Conservation (phyloP, 2,113 vertebrate genomes). For the Asarcornis scutulata region DNA sequence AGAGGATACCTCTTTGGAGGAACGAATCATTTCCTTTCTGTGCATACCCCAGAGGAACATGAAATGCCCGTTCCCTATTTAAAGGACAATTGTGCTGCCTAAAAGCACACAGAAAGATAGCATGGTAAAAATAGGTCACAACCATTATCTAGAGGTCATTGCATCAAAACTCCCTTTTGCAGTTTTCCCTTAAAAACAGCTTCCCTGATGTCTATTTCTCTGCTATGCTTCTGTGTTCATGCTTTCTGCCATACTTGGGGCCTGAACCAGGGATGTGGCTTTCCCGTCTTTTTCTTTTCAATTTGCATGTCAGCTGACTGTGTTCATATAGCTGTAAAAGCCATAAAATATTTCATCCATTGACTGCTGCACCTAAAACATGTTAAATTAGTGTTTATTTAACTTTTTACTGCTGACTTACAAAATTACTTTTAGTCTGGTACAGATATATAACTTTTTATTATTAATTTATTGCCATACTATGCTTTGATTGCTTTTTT, state of each 20-base stretch:
- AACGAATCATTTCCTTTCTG: background rate
- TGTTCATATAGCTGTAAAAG: background rate
- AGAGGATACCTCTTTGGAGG: background rate
- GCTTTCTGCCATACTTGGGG: background rate
- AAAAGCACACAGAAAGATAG: background rate
- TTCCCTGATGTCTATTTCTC: background rate
- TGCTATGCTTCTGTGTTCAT: background rate
- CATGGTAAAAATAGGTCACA: background rate
- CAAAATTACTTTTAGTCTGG: constrained; percentile 67
- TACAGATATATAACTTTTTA: constrained; percentile 64
- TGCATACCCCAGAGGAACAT: background rate
- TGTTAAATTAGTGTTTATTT: constrained; percentile 65
- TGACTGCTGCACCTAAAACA: constrained; percentile 44
- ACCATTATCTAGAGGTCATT: background rate
- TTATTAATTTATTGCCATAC: constrained; percentile 63
- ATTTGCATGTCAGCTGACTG: background rate
- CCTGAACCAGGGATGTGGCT: background rate
- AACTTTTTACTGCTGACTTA: constrained; percentile 67
- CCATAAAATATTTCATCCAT: constrained; percentile 42
- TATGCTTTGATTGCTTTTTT: constrained; percentile 73
- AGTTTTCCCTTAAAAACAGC: background rate
- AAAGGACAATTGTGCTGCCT: background rate
- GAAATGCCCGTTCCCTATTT: background rate
- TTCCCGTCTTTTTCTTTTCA: background rate
- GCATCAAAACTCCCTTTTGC: background rate